Evolutionary conservation across 2,888 invertebrate species (phyloP).

Genomic region (Erebia aethiops): DNA sequence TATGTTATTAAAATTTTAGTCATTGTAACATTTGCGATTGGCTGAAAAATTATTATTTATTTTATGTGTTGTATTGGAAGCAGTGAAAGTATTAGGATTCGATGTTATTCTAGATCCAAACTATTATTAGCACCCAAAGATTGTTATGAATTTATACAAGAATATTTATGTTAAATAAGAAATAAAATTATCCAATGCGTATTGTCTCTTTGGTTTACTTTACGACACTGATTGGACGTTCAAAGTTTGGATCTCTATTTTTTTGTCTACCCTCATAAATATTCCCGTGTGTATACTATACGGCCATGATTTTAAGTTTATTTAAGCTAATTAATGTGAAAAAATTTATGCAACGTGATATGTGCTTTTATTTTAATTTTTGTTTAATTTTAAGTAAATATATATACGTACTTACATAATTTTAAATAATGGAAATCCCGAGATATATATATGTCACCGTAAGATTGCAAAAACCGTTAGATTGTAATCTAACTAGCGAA

Average conservation of each 20-base stretch:
- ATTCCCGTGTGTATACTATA: slow-evolving; percentile 17
- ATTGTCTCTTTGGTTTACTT: slow-evolving; percentile 50
- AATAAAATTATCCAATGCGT: slow-evolving; percentile 76
- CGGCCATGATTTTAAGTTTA: slow-evolving; percentile 28
- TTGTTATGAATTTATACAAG: slow-evolving; percentile 83
- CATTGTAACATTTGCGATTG: slow-evolving; percentile 57
- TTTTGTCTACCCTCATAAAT: slow-evolving; percentile 4
- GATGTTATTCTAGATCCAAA: slow-evolving; percentile 65
- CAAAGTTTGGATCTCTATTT: slow-evolving; percentile 48
- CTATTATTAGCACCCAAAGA: slow-evolving; percentile 80
- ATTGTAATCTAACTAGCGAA: no score
- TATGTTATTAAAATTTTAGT: slow-evolving; percentile 60
- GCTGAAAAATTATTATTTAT: slow-evolving; percentile 47
- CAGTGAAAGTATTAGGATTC: slow-evolving; percentile 54
- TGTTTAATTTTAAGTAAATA: no score
- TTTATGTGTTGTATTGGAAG: slow-evolving; percentile 48
- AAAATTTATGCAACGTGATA: no score
- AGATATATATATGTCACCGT: no score
- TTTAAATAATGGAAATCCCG: no score
- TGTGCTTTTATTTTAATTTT: no score
- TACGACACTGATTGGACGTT: slow-evolving; percentile 54
- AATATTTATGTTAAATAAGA: slow-evolving; percentile 82
- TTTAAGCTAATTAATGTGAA: not conserved
- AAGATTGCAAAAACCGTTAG: no score
- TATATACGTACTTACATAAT: no score